These are phyloP conservation scores for Alexandromys fortis DNA, from an alignment of 2,113 vertebrate genomes.

Conservation along the genomic window DNA sequence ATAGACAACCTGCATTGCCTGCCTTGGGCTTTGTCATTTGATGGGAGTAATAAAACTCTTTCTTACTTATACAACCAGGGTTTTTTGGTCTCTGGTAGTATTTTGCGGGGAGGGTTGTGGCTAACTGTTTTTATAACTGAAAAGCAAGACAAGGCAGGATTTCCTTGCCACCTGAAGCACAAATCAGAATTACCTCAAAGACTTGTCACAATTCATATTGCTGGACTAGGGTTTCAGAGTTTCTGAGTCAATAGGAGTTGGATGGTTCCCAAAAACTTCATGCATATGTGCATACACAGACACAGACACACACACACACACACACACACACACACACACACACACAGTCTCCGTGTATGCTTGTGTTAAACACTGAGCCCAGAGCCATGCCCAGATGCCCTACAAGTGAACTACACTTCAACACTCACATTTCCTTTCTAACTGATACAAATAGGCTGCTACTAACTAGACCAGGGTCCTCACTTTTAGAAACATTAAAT, in stretches of 20 bases:
- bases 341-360: not conserved
- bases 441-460: not conserved
- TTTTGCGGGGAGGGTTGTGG: not conserved
- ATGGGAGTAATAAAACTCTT: slow-evolving; percentile 50
- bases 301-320: not conserved
- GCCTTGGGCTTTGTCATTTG: slow-evolving; percentile 8
- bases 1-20: not conserved
- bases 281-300: not conserved
- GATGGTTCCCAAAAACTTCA: not conserved
- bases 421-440: not conserved
- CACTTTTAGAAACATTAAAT: not conserved
- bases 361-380: not conserved
- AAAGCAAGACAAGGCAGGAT: slow-evolving; percentile 32
- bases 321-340: not conserved
- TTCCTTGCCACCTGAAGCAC: not conserved
- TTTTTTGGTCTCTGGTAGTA: not conserved
- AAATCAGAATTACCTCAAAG: slow-evolving; percentile 27
- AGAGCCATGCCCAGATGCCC: not conserved
- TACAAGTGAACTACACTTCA: not conserved
- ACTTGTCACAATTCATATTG: slow-evolving; percentile 4
- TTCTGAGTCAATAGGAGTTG: slow-evolving; percentile 10
- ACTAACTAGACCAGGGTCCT: not conserved
- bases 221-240: not conserved
- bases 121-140: slow-evolving; percentile 37
- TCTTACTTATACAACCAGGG: not conserved